Evolutionary conservation across 64 coral and sea anemone species (phyloP), one percentile per base, ranked within the genome.

Genomic region (Stichodactyla helianthus): DNA sequence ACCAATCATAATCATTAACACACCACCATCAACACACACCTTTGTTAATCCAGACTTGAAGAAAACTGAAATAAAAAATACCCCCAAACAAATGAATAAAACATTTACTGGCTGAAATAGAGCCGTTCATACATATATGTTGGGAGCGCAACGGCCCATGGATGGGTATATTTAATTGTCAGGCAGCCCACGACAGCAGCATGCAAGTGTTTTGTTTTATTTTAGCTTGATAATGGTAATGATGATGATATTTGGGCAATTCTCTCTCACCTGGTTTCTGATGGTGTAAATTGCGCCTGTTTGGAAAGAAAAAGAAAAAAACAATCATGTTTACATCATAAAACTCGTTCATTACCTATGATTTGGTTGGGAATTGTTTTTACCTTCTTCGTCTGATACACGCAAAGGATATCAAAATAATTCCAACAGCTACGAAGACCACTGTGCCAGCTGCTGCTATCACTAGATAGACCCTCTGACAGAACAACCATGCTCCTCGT

Each of bases 21-120:
- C 35, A n/a, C 35, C 35, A 44, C 35, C 35, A 44, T 44, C 35
- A 44, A 44, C 35, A 58, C 55, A 15, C 14, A 58, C 55, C 55
- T 27, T 10, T 74, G 68, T 27, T 74, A 74, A 74, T 74, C 68
- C 68, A 74, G 68, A 31, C 12, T 74, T 74, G 68, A 74, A 74
- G 68, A 74, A 74, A 31, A 74, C 68, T 74, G 23, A 2, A 74
- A 74, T 23, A 0, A 7, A 70, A 22, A 62, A 44, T 44, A 44
- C 35, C 35, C 35, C 35, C 35, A 44, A 44, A 44, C 35, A 44
- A 35, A 44, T 44, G 2, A 44, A 44, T 44, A 44, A 3, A 44
- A 44, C 35, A 44, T 44, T 44, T 44, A 44, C 35, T 44, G 35
- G 35, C 35, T 44, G 31, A 35, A 35, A 35, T 35, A 35, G 31